phyloP scores from a whole-genome alignment of 2,113 vertebrate genomes.

The Anguilla rostrata region DNA sequence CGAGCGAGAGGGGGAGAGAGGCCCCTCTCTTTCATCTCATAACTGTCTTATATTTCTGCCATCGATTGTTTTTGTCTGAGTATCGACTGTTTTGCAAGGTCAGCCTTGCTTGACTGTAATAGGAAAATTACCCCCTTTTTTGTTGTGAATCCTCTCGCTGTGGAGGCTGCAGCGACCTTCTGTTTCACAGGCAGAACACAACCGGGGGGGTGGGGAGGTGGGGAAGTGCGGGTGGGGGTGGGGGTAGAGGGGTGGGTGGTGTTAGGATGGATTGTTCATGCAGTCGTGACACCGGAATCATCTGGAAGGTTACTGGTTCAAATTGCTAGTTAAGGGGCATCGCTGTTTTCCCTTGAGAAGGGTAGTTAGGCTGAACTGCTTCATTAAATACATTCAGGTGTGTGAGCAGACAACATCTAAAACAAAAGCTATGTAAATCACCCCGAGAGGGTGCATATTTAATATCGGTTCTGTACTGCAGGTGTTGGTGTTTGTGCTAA shows the following conservation, averaged over 20 bases:
- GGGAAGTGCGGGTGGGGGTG: too few relatives aligned
- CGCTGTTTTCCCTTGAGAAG: not conserved
- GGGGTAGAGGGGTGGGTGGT: too few relatives aligned
- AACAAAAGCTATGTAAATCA: not conserved
- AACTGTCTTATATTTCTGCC: slow-evolving; percentile 52
- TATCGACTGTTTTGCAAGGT: slow-evolving; percentile 58
- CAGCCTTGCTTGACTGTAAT: slow-evolving; percentile 46
- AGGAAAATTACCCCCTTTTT: slow-evolving; percentile 47
- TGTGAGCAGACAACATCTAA: not conserved
- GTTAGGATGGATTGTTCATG: not conserved
- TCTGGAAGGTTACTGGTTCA: not conserved
- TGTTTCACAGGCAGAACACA: not conserved
- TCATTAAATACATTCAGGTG: not conserved
- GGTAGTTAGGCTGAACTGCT: not conserved
- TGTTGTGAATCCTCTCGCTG: slow-evolving; percentile 37
- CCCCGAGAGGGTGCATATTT: not conserved
- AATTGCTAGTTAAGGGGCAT: not conserved
- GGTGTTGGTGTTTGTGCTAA: not conserved
- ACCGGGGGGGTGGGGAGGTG: too few relatives aligned
- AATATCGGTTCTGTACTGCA: not conserved
- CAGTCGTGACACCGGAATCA: not conserved
- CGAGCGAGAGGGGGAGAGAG: not conserved
- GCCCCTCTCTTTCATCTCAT: slow-evolving; percentile 42
- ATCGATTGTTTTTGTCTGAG: slow-evolving; percentile 56
- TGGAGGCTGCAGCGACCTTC: slow-evolving; percentile 30